Conservation (phyloP, 2,797 vertebrate genomes). For the Pipistrellus pipistrellus region DNA sequence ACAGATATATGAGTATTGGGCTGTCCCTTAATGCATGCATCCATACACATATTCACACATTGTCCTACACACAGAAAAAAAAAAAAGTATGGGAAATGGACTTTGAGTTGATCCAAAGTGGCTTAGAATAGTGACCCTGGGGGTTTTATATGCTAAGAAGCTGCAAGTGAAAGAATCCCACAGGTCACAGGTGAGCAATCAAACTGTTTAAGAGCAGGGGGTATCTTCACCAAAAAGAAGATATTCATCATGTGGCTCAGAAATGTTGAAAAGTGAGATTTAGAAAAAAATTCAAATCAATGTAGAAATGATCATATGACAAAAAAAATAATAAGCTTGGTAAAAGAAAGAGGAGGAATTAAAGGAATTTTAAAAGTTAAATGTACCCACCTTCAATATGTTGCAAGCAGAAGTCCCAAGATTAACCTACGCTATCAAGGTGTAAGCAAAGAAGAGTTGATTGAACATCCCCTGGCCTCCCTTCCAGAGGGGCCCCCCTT, state of each 20-base stretch:
- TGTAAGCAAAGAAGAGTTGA: neutral
- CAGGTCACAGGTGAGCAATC: neutral
- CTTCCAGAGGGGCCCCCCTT: neutral
- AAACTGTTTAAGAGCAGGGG: neutral
- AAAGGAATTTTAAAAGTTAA: neutral
- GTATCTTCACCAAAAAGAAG: neutral
- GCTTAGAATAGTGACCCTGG: neutral
- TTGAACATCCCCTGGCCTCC: neutral
- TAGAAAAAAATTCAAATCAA: neutral
- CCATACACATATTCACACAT: neutral
- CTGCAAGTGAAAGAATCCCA: neutral
- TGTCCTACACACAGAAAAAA: neutral
- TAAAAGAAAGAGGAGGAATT: conserved; percentile 24
- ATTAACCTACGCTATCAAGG: neutral
- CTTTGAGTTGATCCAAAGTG: neutral
- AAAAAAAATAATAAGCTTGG: neutral
- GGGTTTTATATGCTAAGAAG: neutral
- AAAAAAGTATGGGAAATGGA: neutral
- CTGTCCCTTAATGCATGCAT: neutral
- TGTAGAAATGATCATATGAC: neutral
- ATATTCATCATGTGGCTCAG: neutral
- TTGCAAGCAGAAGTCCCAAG: neutral
- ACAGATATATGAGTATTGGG: neutral
- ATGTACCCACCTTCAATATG: neutral
- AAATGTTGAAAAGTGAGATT: neutral